Evolutionary conservation across 1,140 invertebrate genomes (phyloP), one percentile per base, ranked within the genome.

Genomic region (Magallana ariakensis): DNA sequence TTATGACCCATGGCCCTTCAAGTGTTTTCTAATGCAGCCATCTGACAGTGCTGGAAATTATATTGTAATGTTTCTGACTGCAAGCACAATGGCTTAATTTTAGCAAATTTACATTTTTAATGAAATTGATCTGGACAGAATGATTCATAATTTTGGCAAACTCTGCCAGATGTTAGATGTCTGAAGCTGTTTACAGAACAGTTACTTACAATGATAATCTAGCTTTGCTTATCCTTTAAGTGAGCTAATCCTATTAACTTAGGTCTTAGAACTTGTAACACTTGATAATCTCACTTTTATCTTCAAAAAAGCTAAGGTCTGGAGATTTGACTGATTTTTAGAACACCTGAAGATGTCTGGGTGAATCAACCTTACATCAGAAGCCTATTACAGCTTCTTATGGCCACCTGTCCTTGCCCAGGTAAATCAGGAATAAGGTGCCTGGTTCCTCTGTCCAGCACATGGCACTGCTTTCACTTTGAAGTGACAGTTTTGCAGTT

Each of bases 191-290:
- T 75, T 75, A 26, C 22, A 75, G 33, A 4, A 26, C 33, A 33
- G 26, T 70, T 70, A 19, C 19, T 70, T 7, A 70, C 62, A 33
- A 26, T 22, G 9, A n/a, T 16, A n/a, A 75, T 75, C 10, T 26
- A 60, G 58, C 66, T 75, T 26, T 70, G 19, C 11, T 70, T 75
- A 75, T 75, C 22, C 19, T 75, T 11, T 33, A 75, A 75, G 66
- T 75, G 66, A 75, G 66, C 22, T 75, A 19, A 75, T 75, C 66
- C 66, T 75, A 26, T 75, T 75, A 75, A 75, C 66, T 75, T 1
- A 75, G 33, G 66, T 33, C 22, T 75, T 75, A 75, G 22, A 26
- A 75, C 19, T 26, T 62, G 58, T 62, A 62, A 62, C 58, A 62
- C 58, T 16, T 62, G 16, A 19, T 62, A 62, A 62, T 62, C 58